A percentile compares a stretch with the other conserved stretches of the same genome.
phyloP scores from a whole-genome alignment of 2,888 invertebrate genomes.

The Tanypteryx hageni region DNA sequence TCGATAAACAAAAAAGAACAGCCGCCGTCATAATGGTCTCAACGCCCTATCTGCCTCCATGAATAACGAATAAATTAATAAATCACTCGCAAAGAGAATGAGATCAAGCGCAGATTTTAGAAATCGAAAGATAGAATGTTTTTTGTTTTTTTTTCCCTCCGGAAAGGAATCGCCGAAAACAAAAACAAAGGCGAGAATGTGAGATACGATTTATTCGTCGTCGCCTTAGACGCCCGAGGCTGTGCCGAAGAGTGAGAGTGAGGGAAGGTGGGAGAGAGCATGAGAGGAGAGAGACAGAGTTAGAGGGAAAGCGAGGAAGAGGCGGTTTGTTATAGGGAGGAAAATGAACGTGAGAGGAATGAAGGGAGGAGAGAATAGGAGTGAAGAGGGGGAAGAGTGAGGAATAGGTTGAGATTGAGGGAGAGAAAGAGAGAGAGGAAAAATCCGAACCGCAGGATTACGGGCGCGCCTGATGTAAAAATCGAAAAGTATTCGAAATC shows the following conservation, averaged over 20 bases:
- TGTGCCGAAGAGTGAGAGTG: neutral
- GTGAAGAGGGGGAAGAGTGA: neutral
- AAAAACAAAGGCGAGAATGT: neutral
- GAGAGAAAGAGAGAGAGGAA: neutral
- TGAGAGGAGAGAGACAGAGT: neutral
- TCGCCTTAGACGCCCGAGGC: neutral
- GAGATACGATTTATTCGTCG: neutral
- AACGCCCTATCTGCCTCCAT: neutral
- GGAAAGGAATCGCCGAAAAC: neutral
- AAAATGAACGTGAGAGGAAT: neutral
- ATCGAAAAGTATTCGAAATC: neutral
- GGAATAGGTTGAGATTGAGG: neutral
- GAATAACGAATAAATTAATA: neutral
- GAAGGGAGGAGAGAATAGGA: neutral
- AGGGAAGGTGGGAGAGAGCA: neutral
- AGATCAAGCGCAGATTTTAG: neutral
- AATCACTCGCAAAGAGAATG: neutral
- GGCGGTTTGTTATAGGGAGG: neutral
- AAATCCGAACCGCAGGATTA: neutral
- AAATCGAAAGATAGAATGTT: neutral
- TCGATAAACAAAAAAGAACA: neutral
- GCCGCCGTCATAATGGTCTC: neutral
- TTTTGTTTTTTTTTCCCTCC: too few species aligned
- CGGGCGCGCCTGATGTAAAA: neutral
- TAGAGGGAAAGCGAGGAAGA: neutral